These are phyloP conservation scores for Mesochorus sp. DNA, from an alignment of 2,888 invertebrate genomes.

Conservation along the genomic window DNA sequence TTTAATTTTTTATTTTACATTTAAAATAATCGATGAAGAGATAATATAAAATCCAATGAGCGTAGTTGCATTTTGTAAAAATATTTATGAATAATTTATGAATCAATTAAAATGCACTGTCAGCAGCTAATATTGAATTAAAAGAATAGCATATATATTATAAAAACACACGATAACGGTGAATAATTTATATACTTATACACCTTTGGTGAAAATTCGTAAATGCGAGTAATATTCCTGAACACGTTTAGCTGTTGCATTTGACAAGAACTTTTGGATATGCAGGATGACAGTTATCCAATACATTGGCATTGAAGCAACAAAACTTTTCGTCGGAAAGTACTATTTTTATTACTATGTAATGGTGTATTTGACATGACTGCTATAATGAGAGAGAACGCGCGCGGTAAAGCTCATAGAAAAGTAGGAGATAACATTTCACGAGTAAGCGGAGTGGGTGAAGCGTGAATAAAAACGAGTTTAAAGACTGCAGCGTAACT, in stretches of 20 bases:
- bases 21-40: too few species aligned
- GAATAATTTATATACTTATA: neutral
- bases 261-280: slow-evolving; percentile 39
- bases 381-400: slow-evolving; percentile 49
- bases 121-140: too few species aligned
- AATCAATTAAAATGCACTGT: too few species aligned
- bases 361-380: slow-evolving; percentile 48
- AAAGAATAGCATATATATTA: too few species aligned
- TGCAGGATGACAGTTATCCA: slow-evolving; percentile 37
- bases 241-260: slow-evolving; percentile 12
- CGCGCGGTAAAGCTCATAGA: slow-evolving; percentile 31
- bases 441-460: slow-evolving; percentile 55
- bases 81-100: too few species aligned
- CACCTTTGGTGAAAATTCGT: neutral
- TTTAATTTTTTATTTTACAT: too few species aligned
- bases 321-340: slow-evolving; percentile 27
- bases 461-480: slow-evolving; percentile 63
- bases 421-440: slow-evolving; percentile 48
- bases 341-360: slow-evolving; percentile 4
- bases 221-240: neutral
- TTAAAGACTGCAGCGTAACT: slow-evolving; percentile 62
- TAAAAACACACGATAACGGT: slow-evolving; percentile 1
- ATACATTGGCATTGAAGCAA: slow-evolving; percentile 33
- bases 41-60: too few species aligned
- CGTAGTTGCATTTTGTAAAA: too few species aligned